phyloP scores from a whole-genome alignment of 2,797 vertebrate genomes.

The Enteromius paludinosus region DNA sequence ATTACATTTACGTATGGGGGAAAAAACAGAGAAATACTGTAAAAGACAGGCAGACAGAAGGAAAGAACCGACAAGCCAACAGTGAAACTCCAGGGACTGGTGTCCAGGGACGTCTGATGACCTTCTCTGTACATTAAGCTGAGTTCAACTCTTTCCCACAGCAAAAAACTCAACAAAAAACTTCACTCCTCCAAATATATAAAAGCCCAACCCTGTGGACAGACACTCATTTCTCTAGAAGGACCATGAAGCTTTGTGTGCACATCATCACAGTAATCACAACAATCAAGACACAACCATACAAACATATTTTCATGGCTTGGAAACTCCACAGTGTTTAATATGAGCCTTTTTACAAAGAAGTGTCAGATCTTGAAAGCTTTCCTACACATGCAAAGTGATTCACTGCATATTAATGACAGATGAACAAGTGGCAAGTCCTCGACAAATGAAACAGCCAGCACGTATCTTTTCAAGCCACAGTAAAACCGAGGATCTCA shows the following conservation, averaged over 20 bases:
- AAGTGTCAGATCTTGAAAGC: conserved; percentile 19
- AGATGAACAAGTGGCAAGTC: neutral
- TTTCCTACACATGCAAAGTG: conserved; percentile 1
- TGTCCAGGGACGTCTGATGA: conserved; percentile 20
- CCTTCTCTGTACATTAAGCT: conserved; percentile 37
- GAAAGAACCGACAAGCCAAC: neutral
- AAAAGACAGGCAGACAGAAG: neutral
- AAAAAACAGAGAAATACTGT: neutral
- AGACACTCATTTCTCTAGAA: conserved; percentile 2
- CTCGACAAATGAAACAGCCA: neutral
- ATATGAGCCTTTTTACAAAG: neutral
- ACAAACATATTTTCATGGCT: neutral
- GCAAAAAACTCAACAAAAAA: conserved; percentile 31
- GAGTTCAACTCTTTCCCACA: conserved; percentile 43
- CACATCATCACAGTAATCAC: neutral
- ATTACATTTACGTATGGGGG: neutral
- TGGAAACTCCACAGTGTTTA: neutral
- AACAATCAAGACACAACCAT: conserved; percentile 13
- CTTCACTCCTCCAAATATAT: conserved; percentile 27
- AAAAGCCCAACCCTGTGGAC: conserved; percentile 5
- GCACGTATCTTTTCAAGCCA: neutral
- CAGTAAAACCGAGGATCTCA: neutral
- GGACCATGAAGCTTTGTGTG: neutral
- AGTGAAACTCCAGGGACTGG: conserved; percentile 32
- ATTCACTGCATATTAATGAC: conserved; percentile 22